Evolutionary conservation across 1,140 invertebrate species (phyloP), one percentile per base, ranked within the genome.

Genomic region (Physella acuta): DNA sequence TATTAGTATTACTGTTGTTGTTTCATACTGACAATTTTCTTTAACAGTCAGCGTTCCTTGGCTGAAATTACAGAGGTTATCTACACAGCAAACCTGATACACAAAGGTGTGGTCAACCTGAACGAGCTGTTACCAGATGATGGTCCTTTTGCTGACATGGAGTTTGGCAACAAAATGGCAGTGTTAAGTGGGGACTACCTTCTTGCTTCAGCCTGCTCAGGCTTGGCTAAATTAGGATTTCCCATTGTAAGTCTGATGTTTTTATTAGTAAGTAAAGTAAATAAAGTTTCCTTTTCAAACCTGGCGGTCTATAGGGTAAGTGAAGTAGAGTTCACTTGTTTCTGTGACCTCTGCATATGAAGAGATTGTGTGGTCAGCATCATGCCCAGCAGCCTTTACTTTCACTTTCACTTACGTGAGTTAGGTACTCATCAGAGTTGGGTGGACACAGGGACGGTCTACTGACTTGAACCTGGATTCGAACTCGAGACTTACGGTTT

Each of bases 81-180:
- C 39, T 76, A 85, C 71, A 85, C 81, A 51, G 83, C 82, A 16
- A 81, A 75, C 31, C 72, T 85, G 11, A 82, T 85, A 52, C 84
- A 85, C 70, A 81, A 80, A 74, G 84, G 84, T 59, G 81, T 85
- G 36, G 91, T 95, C 0, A 95, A 96, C 81, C 88, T 95, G 77
- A 89, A 90, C 77, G 72, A 77, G 33, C 67, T 73, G 2, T 36
- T 71, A 1, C 65, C 73, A 33, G 58, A 64, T 59, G 79, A 87
- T 71, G 87, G 76, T 26, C 74, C 89, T 67, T 84, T 89, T 16
- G 87, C 89, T 53, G 93, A 95, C 80, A 92, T 96, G 90, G 90
- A 92, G 59, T 95, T 94, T 86, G 94, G 94, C 8, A 97, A 97
- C 82, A 97, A 97, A 88, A 94, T 98, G 74, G 94, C 94, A 2